A percentile compares a stretch with the other conserved stretches of the same genome.
These are phyloP conservation scores for Elysia crispata DNA, from an alignment of 2,888 invertebrate genomes.

Conservation along the genomic window DNA sequence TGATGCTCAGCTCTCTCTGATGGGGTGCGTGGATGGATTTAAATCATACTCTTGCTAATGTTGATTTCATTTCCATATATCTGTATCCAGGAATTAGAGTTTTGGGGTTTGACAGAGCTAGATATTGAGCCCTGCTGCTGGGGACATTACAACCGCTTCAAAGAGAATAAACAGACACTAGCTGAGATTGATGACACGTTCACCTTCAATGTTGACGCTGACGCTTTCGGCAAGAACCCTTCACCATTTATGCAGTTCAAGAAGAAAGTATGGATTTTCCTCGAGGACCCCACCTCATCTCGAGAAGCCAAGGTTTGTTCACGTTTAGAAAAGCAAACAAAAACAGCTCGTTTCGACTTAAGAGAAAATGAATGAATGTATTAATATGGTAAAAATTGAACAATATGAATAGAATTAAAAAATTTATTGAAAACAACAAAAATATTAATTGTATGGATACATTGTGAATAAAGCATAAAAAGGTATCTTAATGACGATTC, in stretches of 20 bases:
- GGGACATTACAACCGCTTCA: conserved; percentile 75
- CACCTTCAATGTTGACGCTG: conserved; percentile 63
- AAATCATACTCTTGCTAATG: not conserved
- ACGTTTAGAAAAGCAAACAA: too few species aligned
- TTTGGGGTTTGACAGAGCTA: conserved; percentile 75
- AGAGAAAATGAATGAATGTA: too few species aligned
- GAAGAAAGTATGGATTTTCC: conserved; percentile 69
- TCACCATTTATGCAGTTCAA: conserved; percentile 61
- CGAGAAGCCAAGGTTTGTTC: conserved; percentile 68
- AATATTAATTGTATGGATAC: too few species aligned
- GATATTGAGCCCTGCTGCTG: conserved; percentile 77
- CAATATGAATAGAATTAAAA: too few species aligned
- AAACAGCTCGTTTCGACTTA: too few species aligned
- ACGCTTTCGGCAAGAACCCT: conserved; percentile 63
- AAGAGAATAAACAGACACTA: conserved; percentile 74
- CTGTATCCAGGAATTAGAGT: conserved; percentile 71
- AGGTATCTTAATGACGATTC: too few species aligned
- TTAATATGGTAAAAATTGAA: too few species aligned
- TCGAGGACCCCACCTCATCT: conserved; percentile 73
- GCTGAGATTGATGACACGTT: conserved; percentile 75
- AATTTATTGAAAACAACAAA: too few species aligned
- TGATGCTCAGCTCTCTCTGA: too few species aligned
- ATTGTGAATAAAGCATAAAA: too few species aligned
- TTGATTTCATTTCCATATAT: not conserved
- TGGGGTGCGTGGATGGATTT: not conserved